Evolutionary conservation across 2,113 vertebrate species (phyloP), one percentile per base, ranked within the genome.

Genomic region (Felis chaus): DNA sequence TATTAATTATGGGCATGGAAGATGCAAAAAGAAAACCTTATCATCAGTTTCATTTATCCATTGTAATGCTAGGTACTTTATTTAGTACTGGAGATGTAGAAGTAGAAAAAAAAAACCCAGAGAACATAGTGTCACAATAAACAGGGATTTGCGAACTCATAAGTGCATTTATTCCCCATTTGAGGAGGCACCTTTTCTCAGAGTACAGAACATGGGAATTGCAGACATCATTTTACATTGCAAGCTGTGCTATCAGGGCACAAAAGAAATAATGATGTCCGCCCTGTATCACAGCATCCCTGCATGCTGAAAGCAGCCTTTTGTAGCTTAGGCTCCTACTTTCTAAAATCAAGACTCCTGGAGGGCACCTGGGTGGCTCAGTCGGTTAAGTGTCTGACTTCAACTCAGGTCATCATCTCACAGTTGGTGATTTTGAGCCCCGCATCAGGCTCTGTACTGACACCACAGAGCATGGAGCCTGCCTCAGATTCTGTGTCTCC

Each of bases 171-270:
- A 61, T 29, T 65, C 55, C 57, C 11, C 33, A 25, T 76, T 13
- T 94, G 11, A 31, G 73, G 21, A 83, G 19, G 48, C 5, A 36
- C 27, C 50, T 69, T 91, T 85, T 63, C 48, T 4, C 3, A 86
- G 84, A 66, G 15, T 82, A 73, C 6, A n/a, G 41, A 85, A 74
- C 14, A 0, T 79, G 39, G 31, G 36, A 61, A 83, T 66, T 57
- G 2, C 7, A 84, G 36, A 2, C 2, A 36, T 23, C 1, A 4
- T 14, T 85, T 76, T 41, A 18, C 12, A 2, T 2, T 1, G 0
- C 0, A 0, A 31, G 4, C 27, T 27, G 16, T 36, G 8, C 27
- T 31, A 1, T 50, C 18, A 33, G 23, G 31, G 12, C 31, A 69
- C 31, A 36, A 13, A 82, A 57, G 27, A 53, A 61, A 19, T 11